Conservation (phyloP, 2,113 vertebrate species). For the Spheniscus mendiculus region DNA sequence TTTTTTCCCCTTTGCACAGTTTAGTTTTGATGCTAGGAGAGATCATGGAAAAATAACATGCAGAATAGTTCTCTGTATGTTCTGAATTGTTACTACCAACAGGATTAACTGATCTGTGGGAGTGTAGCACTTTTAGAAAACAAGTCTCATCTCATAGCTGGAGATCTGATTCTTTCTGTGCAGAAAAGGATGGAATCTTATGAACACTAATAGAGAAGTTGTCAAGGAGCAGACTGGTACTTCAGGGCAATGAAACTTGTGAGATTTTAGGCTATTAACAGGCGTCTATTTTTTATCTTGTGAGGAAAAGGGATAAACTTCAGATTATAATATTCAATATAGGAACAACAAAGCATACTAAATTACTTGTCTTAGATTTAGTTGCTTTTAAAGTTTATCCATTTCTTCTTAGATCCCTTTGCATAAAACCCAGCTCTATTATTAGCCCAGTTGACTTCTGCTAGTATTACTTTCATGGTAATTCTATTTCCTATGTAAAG, state of each 20-base stretch:
- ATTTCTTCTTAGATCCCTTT: not conserved
- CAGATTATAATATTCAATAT: not conserved
- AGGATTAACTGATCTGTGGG: not conserved
- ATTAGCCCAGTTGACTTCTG: not conserved
- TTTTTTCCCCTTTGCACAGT: not conserved
- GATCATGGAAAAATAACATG: not conserved
- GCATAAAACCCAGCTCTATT: not conserved
- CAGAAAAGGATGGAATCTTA: not conserved
- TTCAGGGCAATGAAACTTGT: not conserved
- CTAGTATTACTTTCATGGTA: not conserved
- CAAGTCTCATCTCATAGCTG: not conserved
- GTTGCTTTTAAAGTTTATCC: not conserved
- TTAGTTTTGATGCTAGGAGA: not conserved
- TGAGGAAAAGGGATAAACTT: not conserved
- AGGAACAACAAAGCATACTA: not conserved
- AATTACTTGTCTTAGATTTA: not conserved
- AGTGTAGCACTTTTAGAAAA: not conserved
- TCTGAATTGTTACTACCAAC: not conserved
- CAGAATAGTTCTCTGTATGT: not conserved
- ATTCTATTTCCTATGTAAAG: not conserved
- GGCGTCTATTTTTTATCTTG: accelerated
- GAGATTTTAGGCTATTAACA: not conserved
- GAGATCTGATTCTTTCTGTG: not conserved
- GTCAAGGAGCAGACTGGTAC: not conserved
- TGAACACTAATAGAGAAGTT: not conserved